Percentiles rank a stretch among this genome's conserved stretches.
Evolutionary conservation across 2,797 vertebrate species (phyloP).

Genomic region (Tadarida brasiliensis): DNA sequence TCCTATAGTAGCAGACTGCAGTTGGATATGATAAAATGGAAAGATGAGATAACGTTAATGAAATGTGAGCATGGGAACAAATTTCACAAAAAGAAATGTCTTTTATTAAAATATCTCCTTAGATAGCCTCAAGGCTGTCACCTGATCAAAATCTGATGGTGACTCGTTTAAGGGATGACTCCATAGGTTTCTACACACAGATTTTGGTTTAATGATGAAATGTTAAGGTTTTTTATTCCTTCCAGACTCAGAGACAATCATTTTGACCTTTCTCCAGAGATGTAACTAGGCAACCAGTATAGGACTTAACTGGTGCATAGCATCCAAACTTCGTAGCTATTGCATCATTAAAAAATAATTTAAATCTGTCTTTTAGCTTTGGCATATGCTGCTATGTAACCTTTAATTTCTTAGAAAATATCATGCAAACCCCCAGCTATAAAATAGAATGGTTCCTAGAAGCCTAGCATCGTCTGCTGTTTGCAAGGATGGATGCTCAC

Average conservation of each 20-base stretch:
- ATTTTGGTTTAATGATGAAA: neutral
- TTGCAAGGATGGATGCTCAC: neutral
- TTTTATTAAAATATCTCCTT: conserved; percentile 61
- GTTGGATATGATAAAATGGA: conserved; percentile 13
- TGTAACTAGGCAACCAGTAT: conserved; percentile 69
- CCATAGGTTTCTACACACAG: neutral
- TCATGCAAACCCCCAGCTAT: conserved; percentile 14
- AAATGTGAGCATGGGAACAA: conserved; percentile 46
- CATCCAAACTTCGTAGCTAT: neutral
- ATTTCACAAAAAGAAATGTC: conserved; percentile 57
- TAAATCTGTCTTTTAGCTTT: conserved; percentile 29
- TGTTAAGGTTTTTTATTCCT: conserved; percentile 60
- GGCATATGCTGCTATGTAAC: conserved; percentile 59
- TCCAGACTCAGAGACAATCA: neutral
- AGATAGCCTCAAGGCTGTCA: neutral
- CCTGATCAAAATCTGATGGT: neutral
- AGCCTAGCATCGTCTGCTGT: neutral
- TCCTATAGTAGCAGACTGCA: neutral
- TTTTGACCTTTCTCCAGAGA: conserved; percentile 42
- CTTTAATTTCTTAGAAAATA: conserved; percentile 78
- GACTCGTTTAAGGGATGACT: conserved; percentile 4
- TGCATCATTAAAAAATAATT: conserved; percentile 24
- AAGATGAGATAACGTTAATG: conserved; percentile 43
- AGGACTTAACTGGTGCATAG: conserved; percentile 13
- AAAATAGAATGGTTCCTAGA: conserved; percentile 46